phyloP scores from a whole-genome alignment of 2,797 vertebrate species.

The Centropyge bicolor region DNA sequence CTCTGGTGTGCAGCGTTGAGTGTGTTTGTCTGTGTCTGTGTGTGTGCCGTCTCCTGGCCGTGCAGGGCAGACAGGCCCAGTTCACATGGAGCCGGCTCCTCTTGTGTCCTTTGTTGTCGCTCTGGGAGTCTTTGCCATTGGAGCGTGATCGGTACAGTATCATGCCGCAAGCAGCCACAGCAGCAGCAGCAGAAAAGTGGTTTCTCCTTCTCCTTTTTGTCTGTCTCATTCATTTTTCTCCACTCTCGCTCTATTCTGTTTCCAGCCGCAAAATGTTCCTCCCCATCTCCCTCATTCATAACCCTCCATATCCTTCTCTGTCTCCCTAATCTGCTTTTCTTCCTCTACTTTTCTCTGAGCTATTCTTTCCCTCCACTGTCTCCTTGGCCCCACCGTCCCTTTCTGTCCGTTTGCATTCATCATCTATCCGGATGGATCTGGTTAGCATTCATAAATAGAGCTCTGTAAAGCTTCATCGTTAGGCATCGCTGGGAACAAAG shows the following conservation, averaged over 20 bases:
- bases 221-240: conserved; percentile 17
- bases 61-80: conserved; percentile 77
- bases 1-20: conserved; percentile 60
- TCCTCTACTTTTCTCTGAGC: conserved; percentile 29
- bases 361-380: conserved; percentile 37
- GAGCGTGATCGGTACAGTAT: conserved; percentile 67
- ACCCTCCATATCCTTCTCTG: conserved; percentile 21
- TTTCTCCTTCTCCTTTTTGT: conserved; percentile 35
- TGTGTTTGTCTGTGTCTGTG: conserved; percentile 48
- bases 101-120: conserved; percentile 87
- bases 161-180: conserved; percentile 53
- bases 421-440: conserved; percentile 47
- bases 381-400: conserved; percentile 37
- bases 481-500: conserved; percentile 31
- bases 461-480: conserved; percentile 44
- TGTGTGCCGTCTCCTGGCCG: conserved; percentile 70
- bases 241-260: conserved; percentile 7
- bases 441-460: conserved; percentile 51
- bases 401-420: conserved; percentile 54
- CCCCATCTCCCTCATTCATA: conserved; percentile 27
- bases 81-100: conserved; percentile 85
- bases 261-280: conserved; percentile 3
- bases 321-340: conserved; percentile 51
- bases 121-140: conserved; percentile 80
- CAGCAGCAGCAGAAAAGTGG: conserved; percentile 32